phyloP scores from a whole-genome alignment of 2,113 vertebrate genomes.

The Poeciliopsis turrubarensis region DNA sequence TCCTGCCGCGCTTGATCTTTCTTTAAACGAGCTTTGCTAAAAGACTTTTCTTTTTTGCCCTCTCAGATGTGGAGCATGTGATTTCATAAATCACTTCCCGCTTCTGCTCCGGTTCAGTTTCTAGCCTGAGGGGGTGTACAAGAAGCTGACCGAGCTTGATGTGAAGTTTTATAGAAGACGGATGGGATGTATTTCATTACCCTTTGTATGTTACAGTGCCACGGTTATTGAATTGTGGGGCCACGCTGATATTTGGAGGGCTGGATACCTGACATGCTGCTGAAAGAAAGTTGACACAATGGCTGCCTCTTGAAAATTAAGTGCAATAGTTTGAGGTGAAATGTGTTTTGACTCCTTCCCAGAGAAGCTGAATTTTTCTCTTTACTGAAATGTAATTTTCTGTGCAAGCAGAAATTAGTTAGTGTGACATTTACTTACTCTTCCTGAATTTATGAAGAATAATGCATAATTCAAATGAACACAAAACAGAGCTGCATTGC shows the following conservation, averaged over 20 bases:
- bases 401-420: not conserved
- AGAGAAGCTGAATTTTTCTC: not conserved
- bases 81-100: conserved; percentile 53
- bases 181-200: conserved; percentile 37
- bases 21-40: conserved; percentile 31
- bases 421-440: not conserved
- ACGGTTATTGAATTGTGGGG: conserved; percentile 23
- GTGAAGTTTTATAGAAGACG: conserved; percentile 8
- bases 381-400: not conserved
- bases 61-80: conserved; percentile 34
- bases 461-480: not conserved
- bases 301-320: not conserved
- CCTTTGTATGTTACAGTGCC: conserved; percentile 8
- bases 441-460: not conserved
- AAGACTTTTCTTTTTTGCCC: conserved; percentile 15
- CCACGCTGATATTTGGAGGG: not conserved
- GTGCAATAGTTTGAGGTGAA: conserved; percentile 1
- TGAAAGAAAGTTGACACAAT: conserved; percentile 15
- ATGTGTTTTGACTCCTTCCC: not conserved
- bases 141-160: conserved; percentile 25
- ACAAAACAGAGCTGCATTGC: not conserved
- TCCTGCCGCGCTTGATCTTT: conserved; percentile 37
- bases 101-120: conserved; percentile 35
- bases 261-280: conserved; percentile 5
- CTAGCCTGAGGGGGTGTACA: conserved; percentile 10